Percentiles rank a stretch among this genome's conserved stretches.
These are phyloP conservation scores for Trichopoda pennipes DNA, from an alignment of 2,888 invertebrate genomes.

Conservation along the genomic window DNA sequence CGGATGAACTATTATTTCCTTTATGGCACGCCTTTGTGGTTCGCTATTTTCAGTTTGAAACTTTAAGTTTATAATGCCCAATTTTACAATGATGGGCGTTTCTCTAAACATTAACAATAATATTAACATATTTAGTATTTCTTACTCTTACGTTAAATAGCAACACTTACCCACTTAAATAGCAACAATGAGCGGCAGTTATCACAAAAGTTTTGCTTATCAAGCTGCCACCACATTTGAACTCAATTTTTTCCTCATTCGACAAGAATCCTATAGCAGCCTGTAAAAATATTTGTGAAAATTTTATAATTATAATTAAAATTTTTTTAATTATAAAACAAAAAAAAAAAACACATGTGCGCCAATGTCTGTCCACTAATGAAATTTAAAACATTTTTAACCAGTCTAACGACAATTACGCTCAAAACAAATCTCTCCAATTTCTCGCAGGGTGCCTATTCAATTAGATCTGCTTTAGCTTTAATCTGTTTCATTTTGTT, in stretches of 20 bases:
- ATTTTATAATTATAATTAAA: not conserved
- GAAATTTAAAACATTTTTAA: too few species aligned
- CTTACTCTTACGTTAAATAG: too few species aligned
- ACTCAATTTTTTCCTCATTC: slow-evolving; percentile 71
- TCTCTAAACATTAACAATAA: slow-evolving; percentile 52
- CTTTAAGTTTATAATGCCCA: slow-evolving; percentile 82
- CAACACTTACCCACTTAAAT: slow-evolving; percentile 72
- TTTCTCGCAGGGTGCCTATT: too few species aligned
- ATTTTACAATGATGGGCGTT: slow-evolving; percentile 80
- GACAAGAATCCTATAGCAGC: slow-evolving; percentile 75
- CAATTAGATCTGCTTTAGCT: too few species aligned
- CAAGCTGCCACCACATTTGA: slow-evolving; percentile 77
- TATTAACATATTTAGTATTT: not conserved
- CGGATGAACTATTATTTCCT: slow-evolving; percentile 80
- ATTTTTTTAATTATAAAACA: too few species aligned
- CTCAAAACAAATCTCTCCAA: too few species aligned
- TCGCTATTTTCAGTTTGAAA: slow-evolving; percentile 78
- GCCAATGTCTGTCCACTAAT: too few species aligned
- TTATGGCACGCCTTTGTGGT: slow-evolving; percentile 78
- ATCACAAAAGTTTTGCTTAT: slow-evolving; percentile 74
- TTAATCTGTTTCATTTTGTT: too few species aligned
- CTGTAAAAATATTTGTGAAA: slow-evolving; percentile 62
- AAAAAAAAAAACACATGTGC: too few species aligned
- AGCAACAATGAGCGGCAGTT: slow-evolving; percentile 77
- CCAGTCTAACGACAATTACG: too few species aligned